Evolutionary conservation across 1,140 invertebrate genomes (phyloP), one percentile per base, ranked within the genome.

Genomic region (Atta colombica): DNA sequence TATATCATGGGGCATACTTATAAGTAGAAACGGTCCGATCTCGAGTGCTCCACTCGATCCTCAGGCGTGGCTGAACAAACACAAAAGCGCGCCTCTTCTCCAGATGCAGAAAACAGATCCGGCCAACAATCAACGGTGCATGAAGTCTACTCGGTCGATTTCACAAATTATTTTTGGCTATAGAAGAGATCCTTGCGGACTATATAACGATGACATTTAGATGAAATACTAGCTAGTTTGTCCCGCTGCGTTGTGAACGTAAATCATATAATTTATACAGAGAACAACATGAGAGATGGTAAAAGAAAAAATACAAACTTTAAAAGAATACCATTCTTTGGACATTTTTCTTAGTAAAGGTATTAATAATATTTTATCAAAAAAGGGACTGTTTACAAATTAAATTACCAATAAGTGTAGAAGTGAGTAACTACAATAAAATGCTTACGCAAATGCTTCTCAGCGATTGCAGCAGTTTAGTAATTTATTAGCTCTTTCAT

Each of bases 11-110:
- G 69, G 65, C 89, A 58, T 85, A 78, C 68, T 86, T 86, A 78
- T 86, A 77, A 87, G 77, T 86, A 77, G 89, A 90, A 90, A 86
- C 87, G 82, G 85, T 63, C 53, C 89, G 89, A 91, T 90, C 89
- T 69, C 25, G 74, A 80, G 78, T 77, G 65, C 74, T 77, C 45
- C 55, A 75, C 39, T 69, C 87, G 87, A 85, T 86, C 84, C 90
- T 86, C 86, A 92, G 88, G 89, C 91, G 90, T 92, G 88, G 89
- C 81, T 91, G 91, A 87, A 65, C 89, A 90, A 92, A 88, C 65
- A 91, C 91, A 92, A 91, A 92, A 92, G 88, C 31, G 86, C 39
- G 86, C 39, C 75, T 81, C 65, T 87, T 85, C 80, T 74, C 81
- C 71, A 78, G 85, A 85, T 80, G 85, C 68, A 49, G 85, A 75